A percentile compares a stretch with the other conserved stretches of the same genome.
These are phyloP conservation scores for Orientallactaga sibirica DNA, from an alignment of 2,797 vertebrate genomes.

Conservation along the genomic window DNA sequence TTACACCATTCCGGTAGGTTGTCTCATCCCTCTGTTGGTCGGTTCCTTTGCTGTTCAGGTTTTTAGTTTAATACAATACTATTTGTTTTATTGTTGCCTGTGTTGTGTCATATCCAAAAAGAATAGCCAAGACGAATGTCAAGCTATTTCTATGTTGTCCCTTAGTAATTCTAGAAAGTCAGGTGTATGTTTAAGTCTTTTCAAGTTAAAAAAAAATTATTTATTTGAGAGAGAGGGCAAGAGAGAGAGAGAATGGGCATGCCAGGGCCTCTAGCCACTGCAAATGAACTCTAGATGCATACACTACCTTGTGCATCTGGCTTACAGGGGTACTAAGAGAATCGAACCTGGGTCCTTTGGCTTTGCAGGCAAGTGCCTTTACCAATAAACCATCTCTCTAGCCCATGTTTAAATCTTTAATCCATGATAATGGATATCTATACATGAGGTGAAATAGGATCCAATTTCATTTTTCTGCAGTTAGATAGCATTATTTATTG, in stretches of 20 bases:
- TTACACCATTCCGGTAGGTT: background rate
- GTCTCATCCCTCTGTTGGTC: background rate
- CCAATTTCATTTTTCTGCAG: background rate
- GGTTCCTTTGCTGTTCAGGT: background rate
- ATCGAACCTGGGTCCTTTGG: too few species aligned
- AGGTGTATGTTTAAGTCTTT: background rate
- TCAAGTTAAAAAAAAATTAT: too few species aligned
- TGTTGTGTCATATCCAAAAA: background rate
- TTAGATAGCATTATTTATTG: background rate
- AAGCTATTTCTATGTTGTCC: background rate
- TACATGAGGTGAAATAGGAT: background rate
- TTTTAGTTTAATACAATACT: background rate
- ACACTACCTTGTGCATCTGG: too few species aligned
- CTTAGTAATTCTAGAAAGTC: background rate
- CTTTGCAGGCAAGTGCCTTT: too few species aligned
- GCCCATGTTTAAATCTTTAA: background rate
- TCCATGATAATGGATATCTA: background rate
- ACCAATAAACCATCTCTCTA: too few species aligned
- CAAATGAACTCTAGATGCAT: too few species aligned
- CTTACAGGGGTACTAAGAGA: too few species aligned
- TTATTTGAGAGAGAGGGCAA: too few species aligned
- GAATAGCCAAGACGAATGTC: background rate
- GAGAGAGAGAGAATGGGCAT: too few species aligned
- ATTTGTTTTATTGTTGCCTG: background rate
- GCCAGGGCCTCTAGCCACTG: too few species aligned